Evolutionary conservation across 1,140 invertebrate genomes (phyloP).

Genomic region (Oppia nitens): DNA sequence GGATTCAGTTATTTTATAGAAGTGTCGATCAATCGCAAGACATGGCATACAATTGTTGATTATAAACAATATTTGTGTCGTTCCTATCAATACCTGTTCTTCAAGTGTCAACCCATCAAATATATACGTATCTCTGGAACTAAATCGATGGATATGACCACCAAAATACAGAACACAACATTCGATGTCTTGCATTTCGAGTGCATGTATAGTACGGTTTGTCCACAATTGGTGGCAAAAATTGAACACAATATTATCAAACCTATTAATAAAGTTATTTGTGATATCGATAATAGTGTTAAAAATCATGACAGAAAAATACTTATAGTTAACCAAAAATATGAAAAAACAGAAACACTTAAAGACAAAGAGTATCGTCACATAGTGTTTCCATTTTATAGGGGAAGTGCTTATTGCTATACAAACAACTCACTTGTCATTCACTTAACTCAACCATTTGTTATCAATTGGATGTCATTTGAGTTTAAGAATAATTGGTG

Average conservation of each 20-base stretch:
- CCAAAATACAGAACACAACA: neutral
- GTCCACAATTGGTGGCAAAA: neutral
- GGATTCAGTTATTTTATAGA: conserved; percentile 94
- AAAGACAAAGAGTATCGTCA: neutral
- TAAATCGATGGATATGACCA: conserved; percentile 49
- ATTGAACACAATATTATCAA: neutral
- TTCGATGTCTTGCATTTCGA: conserved; percentile 54
- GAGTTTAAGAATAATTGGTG: neutral
- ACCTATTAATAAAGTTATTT: neutral
- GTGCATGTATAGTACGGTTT: conserved; percentile 56
- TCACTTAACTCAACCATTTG: neutral
- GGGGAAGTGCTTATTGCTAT: neutral
- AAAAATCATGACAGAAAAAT: neutral
- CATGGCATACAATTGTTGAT: conserved; percentile 84
- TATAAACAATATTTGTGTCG: conserved; percentile 77
- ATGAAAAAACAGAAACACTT: neutral
- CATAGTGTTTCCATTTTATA: neutral
- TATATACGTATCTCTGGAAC: conserved; percentile 74
- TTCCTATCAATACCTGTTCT: conserved; percentile 90
- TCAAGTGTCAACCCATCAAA: conserved; percentile 64
- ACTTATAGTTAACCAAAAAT: neutral
- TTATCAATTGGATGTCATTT: neutral
- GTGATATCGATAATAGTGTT: no score
- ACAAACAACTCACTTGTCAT: neutral
- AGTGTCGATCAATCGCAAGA: conserved; percentile 83